Base-by-base conservation (phyloP, 2,888 invertebrate genomes). In the Allophyes oxyacanthae region DNA sequence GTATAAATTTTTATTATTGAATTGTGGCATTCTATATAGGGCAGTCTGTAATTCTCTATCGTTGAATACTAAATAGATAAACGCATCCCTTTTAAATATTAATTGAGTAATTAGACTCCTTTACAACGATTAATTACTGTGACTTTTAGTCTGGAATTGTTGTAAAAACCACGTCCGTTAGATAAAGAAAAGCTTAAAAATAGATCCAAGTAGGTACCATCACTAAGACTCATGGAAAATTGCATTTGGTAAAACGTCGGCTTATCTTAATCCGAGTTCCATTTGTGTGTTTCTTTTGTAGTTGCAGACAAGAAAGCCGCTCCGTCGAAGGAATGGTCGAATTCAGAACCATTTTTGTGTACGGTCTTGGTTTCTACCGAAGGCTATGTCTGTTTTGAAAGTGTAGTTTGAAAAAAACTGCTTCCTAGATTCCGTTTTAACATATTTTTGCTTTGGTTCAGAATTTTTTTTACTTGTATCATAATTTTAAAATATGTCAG, bases 1-100 rank as follows among this genome's bases (percentile, higher is more conserved):
- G 41, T 41, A 66, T 63, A 57, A 57, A 68, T 57, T 63, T 52
- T 55, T 57, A 50, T 58, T 48, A 59, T 68, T 63, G 45, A 54
- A 64, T 44, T 55, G 37, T 60, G 32, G 13, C 33, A 30, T 34
- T 53, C 55, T 60, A 44, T 60, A 44, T 45, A 58, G 20, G 61
- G 53, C 43, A n/a, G 2, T 38, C 25, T 11, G 41, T 55, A 46
- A 54, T 54, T 52, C 11, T 40, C 38, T 40, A 54, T 38, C 36
- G 38, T 46, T 60, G 45, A 46, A 50, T 61, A 53, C 53, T 34
- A 34, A 61, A 54, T 49, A 52, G 40, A 46, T 56, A 36, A 44
- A 37, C 38, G 13, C 26, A 43, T 14, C 15, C 37, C 20, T 37
- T 51, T 51, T 49, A 32, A 63, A 57, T 52, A 67, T 14, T 40